These are phyloP conservation scores for Choristoneura fumiferana DNA, from an alignment of 1,140 invertebrate genomes.

Conservation along the genomic window DNA sequence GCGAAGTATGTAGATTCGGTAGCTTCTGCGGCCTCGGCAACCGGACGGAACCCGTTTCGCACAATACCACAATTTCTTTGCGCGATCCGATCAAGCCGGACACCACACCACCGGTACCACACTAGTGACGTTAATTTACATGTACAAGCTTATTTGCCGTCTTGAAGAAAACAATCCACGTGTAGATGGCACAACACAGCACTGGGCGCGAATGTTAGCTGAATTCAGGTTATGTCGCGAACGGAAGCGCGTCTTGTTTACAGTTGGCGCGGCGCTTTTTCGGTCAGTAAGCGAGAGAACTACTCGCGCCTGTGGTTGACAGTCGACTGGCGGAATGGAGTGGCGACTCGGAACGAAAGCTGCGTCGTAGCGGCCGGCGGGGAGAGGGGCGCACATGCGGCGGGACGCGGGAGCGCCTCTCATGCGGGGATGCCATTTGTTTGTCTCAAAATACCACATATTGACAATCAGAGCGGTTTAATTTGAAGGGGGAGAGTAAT, in stretches of 20 bases:
- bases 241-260: slow-evolving; percentile 72
- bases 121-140: slow-evolving; percentile 63
- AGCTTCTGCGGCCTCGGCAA: slow-evolving; percentile 40
- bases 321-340: slow-evolving; percentile 59
- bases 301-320: slow-evolving; percentile 56
- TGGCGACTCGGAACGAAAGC: slow-evolving; percentile 58
- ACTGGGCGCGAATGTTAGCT: slow-evolving; percentile 42
- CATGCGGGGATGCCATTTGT: slow-evolving; percentile 34
- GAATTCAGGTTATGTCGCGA: slow-evolving; percentile 62
- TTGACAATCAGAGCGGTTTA: slow-evolving; percentile 10
- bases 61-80: slow-evolving; percentile 56
- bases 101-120: slow-evolving; percentile 57
- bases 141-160: slow-evolving; percentile 38
- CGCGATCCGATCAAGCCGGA: slow-evolving; percentile 52
- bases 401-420: slow-evolving; percentile 55
- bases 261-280: slow-evolving; percentile 60
- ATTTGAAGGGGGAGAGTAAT: neutral
- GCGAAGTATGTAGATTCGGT: slow-evolving; percentile 47
- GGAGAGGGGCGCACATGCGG: slow-evolving; percentile 65
- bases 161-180: slow-evolving; percentile 39
- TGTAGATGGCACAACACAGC: slow-evolving; percentile 65
- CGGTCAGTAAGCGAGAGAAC: slow-evolving; percentile 28
- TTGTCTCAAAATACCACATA: slow-evolving; percentile 16
- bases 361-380: slow-evolving; percentile 47
- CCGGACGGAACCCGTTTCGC: slow-evolving; percentile 56